These are phyloP conservation scores for Venustaconcha ellipsiformis DNA, from an alignment of 1,140 invertebrate species.

Conservation along the genomic window DNA sequence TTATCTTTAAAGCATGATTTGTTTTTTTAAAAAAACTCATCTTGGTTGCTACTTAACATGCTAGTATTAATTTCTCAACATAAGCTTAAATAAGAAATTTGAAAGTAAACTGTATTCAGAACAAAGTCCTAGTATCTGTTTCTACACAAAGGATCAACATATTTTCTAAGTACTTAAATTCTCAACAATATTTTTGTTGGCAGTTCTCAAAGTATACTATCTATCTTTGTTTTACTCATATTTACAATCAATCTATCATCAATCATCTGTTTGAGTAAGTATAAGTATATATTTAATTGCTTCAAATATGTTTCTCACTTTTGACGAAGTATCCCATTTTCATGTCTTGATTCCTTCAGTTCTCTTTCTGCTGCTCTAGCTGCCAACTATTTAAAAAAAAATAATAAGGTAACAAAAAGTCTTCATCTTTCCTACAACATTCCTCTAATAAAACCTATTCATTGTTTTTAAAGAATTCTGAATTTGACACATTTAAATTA, in stretches of 20 bases:
- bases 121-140: background rate
- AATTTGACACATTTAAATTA: background rate
- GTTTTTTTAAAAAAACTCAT: too few relatives aligned
- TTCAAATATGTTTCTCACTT: slow-evolving; percentile 46
- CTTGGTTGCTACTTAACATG: background rate
- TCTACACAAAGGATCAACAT: too few relatives aligned
- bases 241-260: too few relatives aligned
- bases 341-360: slow-evolving; percentile 57
- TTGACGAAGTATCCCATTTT: slow-evolving; percentile 55
- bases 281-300: background rate
- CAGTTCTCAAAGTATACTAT: too few relatives aligned
- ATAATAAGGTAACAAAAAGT: background rate
- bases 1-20: too few relatives aligned
- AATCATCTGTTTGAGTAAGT: background rate
- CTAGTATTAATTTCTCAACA: background rate
- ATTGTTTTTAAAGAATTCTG: background rate
- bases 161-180: too few relatives aligned
- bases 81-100: background rate
- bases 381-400: slow-evolving; percentile 47
- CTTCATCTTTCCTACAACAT: too few relatives aligned
- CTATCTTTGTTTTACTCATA: too few relatives aligned
- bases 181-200: too few relatives aligned
- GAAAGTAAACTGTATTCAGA: background rate
- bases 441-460: too few relatives aligned
- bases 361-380: slow-evolving; percentile 62